Evolutionary conservation across 2,888 invertebrate species (phyloP).

Genomic region (Diarsia dahlii): DNA sequence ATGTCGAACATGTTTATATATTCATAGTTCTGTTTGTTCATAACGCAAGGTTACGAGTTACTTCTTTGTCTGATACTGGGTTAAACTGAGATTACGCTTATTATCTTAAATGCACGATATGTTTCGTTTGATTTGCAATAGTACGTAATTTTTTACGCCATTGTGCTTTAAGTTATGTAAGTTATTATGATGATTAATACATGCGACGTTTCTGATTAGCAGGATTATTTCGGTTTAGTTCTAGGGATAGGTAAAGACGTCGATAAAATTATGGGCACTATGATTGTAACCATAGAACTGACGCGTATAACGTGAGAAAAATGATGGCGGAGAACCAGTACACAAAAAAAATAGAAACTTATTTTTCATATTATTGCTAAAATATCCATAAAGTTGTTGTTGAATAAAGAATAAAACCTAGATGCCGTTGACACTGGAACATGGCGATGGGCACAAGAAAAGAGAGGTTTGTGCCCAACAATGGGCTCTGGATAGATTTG

Average conservation of each 20-base stretch:
- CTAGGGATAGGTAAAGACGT: neutral
- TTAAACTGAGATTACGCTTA: slow-evolving; percentile 66
- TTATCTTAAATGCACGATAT: slow-evolving; percentile 41
- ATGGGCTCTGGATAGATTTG: neutral
- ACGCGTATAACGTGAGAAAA: neutral
- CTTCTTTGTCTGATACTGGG: slow-evolving; percentile 72
- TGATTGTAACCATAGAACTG: neutral
- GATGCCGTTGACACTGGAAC: neutral
- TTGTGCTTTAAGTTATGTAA: neutral
- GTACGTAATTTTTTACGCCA: no score
- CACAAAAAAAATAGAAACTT: neutral
- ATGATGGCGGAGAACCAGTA: neutral
- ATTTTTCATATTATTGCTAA: neutral
- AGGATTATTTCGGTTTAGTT: neutral
- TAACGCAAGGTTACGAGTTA: slow-evolving; percentile 73
- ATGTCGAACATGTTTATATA: slow-evolving; percentile 75
- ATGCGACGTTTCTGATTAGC: neutral
- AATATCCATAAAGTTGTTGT: neutral
- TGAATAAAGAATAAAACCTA: neutral
- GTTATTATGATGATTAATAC: neutral
- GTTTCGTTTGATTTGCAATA: slow-evolving; percentile 20
- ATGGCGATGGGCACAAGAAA: neutral
- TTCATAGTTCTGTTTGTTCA: slow-evolving; percentile 72
- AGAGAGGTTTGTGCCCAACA: neutral
- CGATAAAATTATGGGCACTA: no score